These are phyloP conservation scores for Perccottus glenii DNA, from an alignment of 2,113 vertebrate genomes.

Conservation along the genomic window DNA sequence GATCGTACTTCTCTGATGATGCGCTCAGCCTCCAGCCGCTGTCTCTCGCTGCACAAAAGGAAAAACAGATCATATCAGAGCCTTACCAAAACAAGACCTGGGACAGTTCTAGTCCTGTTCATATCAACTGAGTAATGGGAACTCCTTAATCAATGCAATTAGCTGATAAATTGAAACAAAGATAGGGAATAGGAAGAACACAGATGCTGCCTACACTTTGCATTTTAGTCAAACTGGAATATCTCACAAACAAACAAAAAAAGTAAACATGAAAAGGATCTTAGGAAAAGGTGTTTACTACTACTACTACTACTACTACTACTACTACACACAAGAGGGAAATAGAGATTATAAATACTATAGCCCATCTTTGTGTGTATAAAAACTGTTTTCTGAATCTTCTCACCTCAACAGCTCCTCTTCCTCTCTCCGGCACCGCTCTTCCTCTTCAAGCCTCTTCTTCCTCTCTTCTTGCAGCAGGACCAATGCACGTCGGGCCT, in stretches of 20 bases:
- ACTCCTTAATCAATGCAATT: not conserved
- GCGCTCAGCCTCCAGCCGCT: slow-evolving; percentile 83
- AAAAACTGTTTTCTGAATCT: not conserved
- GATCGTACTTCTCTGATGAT: slow-evolving; percentile 83
- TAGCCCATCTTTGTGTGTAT: too few species aligned
- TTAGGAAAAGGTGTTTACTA: too few species aligned
- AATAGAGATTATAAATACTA: too few species aligned
- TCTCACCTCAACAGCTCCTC: slow-evolving; percentile 72
- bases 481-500: slow-evolving; percentile 82
- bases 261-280: too few species aligned
- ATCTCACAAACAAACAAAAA: too few species aligned
- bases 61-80: slow-evolving; percentile 2
- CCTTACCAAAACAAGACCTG: not conserved
- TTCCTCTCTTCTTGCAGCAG: slow-evolving; percentile 81
- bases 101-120: not conserved
- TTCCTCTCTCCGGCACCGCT: slow-evolving; percentile 65
- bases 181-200: too few species aligned
- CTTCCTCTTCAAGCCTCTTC: slow-evolving; percentile 61
- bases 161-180: not conserved
- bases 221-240: too few species aligned
- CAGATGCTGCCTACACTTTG: too few species aligned
- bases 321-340: too few species aligned
- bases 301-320: too few species aligned
- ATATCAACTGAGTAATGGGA: not conserved
- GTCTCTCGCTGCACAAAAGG: slow-evolving; percentile 81